These are phyloP conservation scores for Cosmorhoe ocellata DNA, from an alignment of 2,888 invertebrate genomes.

Conservation along the genomic window DNA sequence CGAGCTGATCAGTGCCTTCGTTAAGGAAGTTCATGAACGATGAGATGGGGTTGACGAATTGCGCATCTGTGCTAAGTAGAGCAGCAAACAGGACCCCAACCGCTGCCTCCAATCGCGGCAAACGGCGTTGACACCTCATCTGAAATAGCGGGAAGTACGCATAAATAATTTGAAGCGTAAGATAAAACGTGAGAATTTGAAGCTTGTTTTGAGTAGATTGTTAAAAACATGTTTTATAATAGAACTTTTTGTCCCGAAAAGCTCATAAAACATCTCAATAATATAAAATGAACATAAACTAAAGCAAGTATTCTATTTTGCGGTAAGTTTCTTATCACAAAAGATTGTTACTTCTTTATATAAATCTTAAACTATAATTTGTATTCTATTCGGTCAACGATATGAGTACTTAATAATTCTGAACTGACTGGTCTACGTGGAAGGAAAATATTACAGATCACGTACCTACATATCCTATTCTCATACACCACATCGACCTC, in stretches of 20 bases:
- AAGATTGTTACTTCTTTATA: not conserved
- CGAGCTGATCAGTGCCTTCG: slow-evolving; percentile 77
- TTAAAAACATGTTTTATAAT: too few species aligned
- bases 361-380: slow-evolving; percentile 6
- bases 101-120: slow-evolving; percentile 47
- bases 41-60: slow-evolving; percentile 62
- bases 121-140: slow-evolving; percentile 60
- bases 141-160: slow-evolving; percentile 47
- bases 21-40: slow-evolving; percentile 78
- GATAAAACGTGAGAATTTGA: too few species aligned
- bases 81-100: slow-evolving; percentile 51
- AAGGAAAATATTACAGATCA: not conserved
- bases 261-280: not conserved
- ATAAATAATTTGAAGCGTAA: not conserved
- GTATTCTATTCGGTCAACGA: slow-evolving; percentile 14
- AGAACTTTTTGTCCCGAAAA: not conserved
- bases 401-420: slow-evolving; percentile 5
- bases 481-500: too few species aligned
- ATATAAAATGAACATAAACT: not conserved
- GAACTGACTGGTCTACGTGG: not conserved
- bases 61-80: slow-evolving; percentile 53
- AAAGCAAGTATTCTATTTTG: slow-evolving; percentile 6
- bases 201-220: too few species aligned
- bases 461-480: too few species aligned
- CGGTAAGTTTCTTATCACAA: slow-evolving; percentile 1